Base-by-base conservation (phyloP, 2,888 invertebrate genomes). In the Sclerodermus sp. region DNA sequence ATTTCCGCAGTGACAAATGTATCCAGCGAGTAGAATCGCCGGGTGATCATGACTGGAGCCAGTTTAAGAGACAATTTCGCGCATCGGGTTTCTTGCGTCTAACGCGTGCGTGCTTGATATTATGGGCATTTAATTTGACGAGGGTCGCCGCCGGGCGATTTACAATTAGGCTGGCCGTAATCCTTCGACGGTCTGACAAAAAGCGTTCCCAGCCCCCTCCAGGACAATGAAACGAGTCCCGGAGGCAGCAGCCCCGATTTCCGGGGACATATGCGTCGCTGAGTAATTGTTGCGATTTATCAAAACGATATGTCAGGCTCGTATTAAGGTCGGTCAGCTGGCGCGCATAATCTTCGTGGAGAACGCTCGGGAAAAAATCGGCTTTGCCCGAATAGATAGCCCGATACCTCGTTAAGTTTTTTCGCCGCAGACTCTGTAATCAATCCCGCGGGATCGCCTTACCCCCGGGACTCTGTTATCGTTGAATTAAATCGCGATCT, bases 241-340 rank as follows among this genome's bases (percentile, higher is more conserved):
- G 23, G 41, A 41, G 45, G 30, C 58, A 31, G 45, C 36, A 37
- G 42, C 53, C 57, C 53, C 48, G 51, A 60, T 63, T 64, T 62
- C 55, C 59, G 38, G 54, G 62, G 65, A 61, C 70, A 70, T 70
- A 70, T 70, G 70, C 60, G 62, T 43, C 42, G 58, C 60, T 63
- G 68, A 70, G 61, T 68, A 73, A 72, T 72, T 71, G 70, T 70
- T 62, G 61, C 67, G 67, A 74, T 74, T 73, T 67, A 68, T 71
- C 71, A 68, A 66, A 69, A 65, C 68, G 70, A 71, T 71, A 70
- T 58, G 65, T 57, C 60, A 49, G 49, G 42, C 44, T 45, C 47
- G 50, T 48, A 56, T 65, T 45, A 57, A 58, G 60, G 53, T 44
- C 55, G 55, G 59, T 67, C 67, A 62, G 51, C 67, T 59, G 64